A percentile compares a stretch with the other conserved stretches of the same genome.
Evolutionary conservation across 2,113 vertebrate genomes (phyloP).

Genomic region (Rhynchomys soricoides): DNA sequence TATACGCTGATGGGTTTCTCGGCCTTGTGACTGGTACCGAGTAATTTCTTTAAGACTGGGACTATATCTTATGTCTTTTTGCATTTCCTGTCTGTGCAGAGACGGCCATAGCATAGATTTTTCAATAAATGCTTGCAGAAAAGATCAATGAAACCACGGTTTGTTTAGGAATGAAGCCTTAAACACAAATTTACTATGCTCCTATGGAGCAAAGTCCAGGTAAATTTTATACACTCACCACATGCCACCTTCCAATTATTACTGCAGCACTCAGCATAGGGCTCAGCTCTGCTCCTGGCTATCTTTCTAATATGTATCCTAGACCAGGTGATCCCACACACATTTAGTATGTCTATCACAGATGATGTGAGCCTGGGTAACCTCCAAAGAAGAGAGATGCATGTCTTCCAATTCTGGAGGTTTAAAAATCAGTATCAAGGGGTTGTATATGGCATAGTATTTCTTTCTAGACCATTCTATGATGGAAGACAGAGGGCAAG

Average conservation of each 20-base stretch:
- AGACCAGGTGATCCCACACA: background rate
- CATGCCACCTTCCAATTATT: background rate
- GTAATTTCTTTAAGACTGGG: slow-evolving; percentile 1
- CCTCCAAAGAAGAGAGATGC: background rate
- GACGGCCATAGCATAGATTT: background rate
- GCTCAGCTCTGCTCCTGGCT: background rate
- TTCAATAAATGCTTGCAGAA: slow-evolving; percentile 16
- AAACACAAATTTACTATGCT: slow-evolving; percentile 29
- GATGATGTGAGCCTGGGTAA: background rate
- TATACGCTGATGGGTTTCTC: background rate
- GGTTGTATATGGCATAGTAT: accelerated
- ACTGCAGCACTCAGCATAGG: background rate
- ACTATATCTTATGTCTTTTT: background rate
- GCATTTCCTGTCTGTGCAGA: background rate
- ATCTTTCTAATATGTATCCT: background rate
- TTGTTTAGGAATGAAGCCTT: slow-evolving; percentile 36
- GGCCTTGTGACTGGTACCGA: background rate
- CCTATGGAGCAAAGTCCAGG: background rate
- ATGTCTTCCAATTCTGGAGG: background rate
- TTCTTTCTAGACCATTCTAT: background rate
- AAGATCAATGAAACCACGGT: slow-evolving; percentile 28
- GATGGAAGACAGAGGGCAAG: background rate
- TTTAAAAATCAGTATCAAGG: background rate
- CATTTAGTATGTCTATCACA: background rate
- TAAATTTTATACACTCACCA: background rate